phyloP scores from a whole-genome alignment of 2,888 invertebrate species.

The Euproctis similis region DNA sequence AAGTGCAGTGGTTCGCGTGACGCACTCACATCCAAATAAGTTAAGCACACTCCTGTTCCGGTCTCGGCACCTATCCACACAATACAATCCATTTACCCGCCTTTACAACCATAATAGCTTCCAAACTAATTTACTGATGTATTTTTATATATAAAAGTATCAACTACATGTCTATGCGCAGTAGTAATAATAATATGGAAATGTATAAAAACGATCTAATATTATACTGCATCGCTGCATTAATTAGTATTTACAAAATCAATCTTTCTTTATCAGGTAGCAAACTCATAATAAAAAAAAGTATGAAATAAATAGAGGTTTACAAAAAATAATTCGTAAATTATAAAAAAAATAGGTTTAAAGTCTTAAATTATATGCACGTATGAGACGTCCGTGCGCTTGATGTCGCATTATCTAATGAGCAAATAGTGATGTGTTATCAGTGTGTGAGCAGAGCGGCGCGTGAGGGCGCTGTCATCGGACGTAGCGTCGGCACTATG shows the following conservation, averaged over 20 bases:
- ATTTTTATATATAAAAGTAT: neutral
- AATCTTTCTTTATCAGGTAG: constrained; percentile 18
- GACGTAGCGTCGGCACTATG: constrained; percentile 58
- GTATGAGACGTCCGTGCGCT: neutral
- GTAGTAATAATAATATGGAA: too few relatives aligned
- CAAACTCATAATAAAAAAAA: constrained; percentile 22
- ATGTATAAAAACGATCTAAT: too few relatives aligned
- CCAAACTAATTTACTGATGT: constrained; percentile 13
- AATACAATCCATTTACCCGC: constrained; percentile 18
- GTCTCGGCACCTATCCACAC: constrained; percentile 13
- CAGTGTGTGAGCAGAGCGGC: constrained; percentile 42
- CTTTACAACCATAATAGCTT: constrained; percentile 9
- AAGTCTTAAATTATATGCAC: neutral
- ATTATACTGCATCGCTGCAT: too few relatives aligned
- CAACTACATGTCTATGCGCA: too few relatives aligned
- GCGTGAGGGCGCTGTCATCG: constrained; percentile 44
- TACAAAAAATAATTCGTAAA: constrained; percentile 13
- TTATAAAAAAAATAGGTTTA: constrained; percentile 3
- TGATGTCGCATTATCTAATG: neutral
- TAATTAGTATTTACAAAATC: neutral
- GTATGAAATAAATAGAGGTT: constrained; percentile 22
- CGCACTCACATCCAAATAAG: constrained; percentile 12
- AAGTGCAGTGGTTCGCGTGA: constrained; percentile 17
- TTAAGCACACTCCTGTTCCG: constrained; percentile 20
- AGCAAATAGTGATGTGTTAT: constrained; percentile 9